Evolutionary conservation across 2,797 vertebrate genomes (phyloP), one percentile per base, ranked within the genome.

Genomic region (Micrastur ruficollis): DNA sequence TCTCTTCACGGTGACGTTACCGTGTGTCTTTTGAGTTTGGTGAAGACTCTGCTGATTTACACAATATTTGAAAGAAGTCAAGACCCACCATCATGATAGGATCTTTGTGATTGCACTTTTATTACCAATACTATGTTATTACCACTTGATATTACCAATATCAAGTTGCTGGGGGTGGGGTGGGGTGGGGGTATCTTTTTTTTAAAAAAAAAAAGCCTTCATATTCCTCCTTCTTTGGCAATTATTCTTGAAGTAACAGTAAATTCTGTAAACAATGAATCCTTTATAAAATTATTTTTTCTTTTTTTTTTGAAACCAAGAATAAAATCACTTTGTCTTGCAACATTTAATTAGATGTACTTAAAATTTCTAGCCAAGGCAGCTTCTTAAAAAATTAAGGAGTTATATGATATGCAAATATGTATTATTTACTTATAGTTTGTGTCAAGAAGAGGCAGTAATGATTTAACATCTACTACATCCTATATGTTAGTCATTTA

Each of bases 81-180:
- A n/a, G 16, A n/a, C 14, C 40, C 44, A 42, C 9, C 10, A 29
- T 8, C 23, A 8, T 0, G 1, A 38, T 1, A 32, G 7, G 11
- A 65, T 31, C 50, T 32, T 38, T 20, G 8, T 3, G 1, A 44
- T 1, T 53, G 25, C 44, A 63, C 25, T 61, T 65, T 34, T 17
- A 25, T 26, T 34, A 44, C 5, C 27, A n/a, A 7, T 21, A 44
- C 5, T 14, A 26, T 21, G 25, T 15, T 50, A 34, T 20, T 49
- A 34, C 13, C 32, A 44, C 70, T 53, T 49, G 14, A 14, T 18
- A 38, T 14, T 31, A 34, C 7, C 25, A 29, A 23, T 4, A 61
- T 29, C 12, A 49, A 38, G 26, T 7, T 71, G 26, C 11, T 40
- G 36, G 36, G 36, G 36, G 36, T 36, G 36, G 36, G 36, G 36